These are phyloP conservation scores for Lithophane ornitopus DNA, from an alignment of 2,888 invertebrate genomes.

Conservation along the genomic window DNA sequence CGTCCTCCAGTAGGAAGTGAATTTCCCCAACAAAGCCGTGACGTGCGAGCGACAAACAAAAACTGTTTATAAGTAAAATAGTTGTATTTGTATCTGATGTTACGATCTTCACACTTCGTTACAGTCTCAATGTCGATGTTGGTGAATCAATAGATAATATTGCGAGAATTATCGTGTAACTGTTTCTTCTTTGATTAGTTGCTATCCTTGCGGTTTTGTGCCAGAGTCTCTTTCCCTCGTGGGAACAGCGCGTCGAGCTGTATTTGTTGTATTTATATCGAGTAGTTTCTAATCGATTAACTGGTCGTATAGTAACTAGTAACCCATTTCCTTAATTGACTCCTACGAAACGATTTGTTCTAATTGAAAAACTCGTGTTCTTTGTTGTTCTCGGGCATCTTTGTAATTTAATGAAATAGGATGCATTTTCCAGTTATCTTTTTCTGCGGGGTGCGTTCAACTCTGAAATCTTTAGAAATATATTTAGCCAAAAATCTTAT, in stretches of 20 bases:
- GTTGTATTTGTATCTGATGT: constrained; percentile 68
- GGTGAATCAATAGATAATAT: constrained; percentile 59
- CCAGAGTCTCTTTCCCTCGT: constrained; percentile 39
- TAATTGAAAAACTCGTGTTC: constrained; percentile 38
- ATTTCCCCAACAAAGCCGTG: constrained; percentile 64
- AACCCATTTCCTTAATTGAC: constrained; percentile 46
- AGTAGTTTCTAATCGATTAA: constrained; percentile 1
- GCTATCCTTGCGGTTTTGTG: constrained; percentile 45
- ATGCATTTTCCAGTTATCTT: background rate
- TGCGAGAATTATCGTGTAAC: constrained; percentile 31
- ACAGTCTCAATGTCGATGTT: constrained; percentile 80
- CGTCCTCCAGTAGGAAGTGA: constrained; percentile 62
- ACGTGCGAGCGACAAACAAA: constrained; percentile 61
- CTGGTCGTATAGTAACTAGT: background rate
- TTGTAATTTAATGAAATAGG: background rate
- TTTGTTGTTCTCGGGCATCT: background rate
- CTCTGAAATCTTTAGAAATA: background rate
- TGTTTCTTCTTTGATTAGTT: constrained; percentile 45
- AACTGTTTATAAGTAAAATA: constrained; percentile 64
- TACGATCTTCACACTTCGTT: constrained; percentile 83
- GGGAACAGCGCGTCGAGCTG: constrained; percentile 1
- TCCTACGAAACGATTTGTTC: constrained; percentile 31
- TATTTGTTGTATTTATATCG: background rate
- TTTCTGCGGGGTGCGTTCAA: background rate
- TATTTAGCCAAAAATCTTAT: background rate